phyloP scores from a whole-genome alignment of 2,113 vertebrate species.

The Trogon surrucura region DNA sequence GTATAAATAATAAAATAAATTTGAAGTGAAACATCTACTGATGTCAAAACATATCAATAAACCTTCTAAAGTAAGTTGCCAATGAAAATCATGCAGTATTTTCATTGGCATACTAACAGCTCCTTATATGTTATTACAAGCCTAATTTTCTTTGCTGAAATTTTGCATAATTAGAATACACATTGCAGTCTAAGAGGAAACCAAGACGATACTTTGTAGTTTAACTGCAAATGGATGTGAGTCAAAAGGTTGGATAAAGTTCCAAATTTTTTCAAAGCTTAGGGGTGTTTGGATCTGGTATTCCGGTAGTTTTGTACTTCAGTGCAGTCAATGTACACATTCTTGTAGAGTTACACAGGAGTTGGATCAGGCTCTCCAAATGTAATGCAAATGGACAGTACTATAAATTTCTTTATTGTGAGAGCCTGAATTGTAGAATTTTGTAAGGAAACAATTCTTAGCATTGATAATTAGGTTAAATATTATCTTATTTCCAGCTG shows the following conservation, averaged over 20 bases:
- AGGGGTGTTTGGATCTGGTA: not conserved
- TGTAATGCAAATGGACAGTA: not conserved
- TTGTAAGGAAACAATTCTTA: not conserved
- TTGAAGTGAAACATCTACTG: not conserved
- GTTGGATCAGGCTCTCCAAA: not conserved
- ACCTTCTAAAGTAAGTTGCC: not conserved
- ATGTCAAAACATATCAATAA: not conserved
- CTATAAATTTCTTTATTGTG: not conserved
- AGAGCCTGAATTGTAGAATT: not conserved
- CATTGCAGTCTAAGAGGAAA: not conserved
- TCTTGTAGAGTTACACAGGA: not conserved
- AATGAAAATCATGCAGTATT: not conserved
- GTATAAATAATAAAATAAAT: constrained; percentile 4
- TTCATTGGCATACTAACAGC: not conserved
- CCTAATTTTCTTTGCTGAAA: not conserved
- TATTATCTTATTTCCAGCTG: not conserved
- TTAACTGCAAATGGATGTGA: not conserved
- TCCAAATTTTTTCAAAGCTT: not conserved
- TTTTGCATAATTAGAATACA: constrained; percentile 13
- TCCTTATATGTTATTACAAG: not conserved
- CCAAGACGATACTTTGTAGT: not conserved
- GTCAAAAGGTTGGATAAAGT: not conserved
- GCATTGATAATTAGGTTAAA: not conserved
- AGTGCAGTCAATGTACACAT: not conserved
- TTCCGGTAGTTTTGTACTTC: not conserved